Evolutionary conservation across 2,113 vertebrate species (phyloP), one percentile per base, ranked within the genome.

Genomic region (Clarias gariepinus): DNA sequence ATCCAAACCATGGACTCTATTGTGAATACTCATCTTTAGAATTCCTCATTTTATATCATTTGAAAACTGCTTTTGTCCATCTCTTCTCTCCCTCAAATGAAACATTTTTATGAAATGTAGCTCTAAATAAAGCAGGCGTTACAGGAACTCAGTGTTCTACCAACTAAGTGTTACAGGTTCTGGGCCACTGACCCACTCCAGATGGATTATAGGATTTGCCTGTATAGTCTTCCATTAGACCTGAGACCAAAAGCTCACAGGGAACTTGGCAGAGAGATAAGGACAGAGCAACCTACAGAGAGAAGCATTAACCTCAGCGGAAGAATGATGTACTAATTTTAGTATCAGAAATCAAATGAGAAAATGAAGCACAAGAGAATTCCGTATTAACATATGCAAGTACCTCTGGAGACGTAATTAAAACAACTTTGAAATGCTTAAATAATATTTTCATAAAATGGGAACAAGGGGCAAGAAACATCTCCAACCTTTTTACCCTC

Each of bases 151-250:
- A 9, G 74, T 57, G 71, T 87, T 82, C 82, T 47, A 47, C 84
- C 86, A 84, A 74, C 71, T 79, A 63, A 69, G 33, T 41, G 76
- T 58, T 77, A 60, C 12, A 78, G 55, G 82, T 36, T 79, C 73
- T 36, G 66, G 86, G 73, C 55, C 74, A 60, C 86, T 84, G 78
- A 79, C 84, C 57, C 81, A 86, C 82, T 84, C 36, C 74, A 86
- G 73, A 78, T 83, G 88, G 88, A 86, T 89, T 89, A 86, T 73
- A 71, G 88, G 81, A 86, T 89, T 89, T 83, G 80, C 58, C 68
- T 81, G 80, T 58, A 89, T 64, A 86, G 83, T 82, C 68, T 90
- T 68, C 80, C 76, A 82, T 79, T 87, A 89, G 83, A 80, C 74
- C 86, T 64, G 58, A 87, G 53, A 84, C 73, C 52, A 61, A 77